A percentile compares a stretch with the other conserved stretches of the same genome.
phyloP scores from a whole-genome alignment of 2,113 vertebrate species.

The Amblyornis subalaris region DNA sequence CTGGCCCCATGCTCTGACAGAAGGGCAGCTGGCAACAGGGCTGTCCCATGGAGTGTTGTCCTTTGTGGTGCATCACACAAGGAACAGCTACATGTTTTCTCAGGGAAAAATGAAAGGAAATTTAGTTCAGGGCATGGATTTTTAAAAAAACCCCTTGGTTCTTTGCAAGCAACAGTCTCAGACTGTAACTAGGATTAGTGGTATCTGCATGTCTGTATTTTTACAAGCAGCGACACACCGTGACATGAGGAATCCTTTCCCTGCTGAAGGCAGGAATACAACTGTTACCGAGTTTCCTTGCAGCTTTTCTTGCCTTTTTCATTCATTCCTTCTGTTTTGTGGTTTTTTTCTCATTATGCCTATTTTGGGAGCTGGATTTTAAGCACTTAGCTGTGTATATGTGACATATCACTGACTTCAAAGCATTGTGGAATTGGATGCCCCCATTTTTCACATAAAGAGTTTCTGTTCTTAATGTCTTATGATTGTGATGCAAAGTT shows the following conservation, averaged over 20 bases:
- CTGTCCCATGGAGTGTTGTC: not conserved
- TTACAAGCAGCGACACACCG: not conserved
- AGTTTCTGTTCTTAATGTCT: constrained; percentile 71
- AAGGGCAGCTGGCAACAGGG: not conserved
- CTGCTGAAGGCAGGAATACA: not conserved
- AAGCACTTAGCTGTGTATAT: constrained; percentile 24
- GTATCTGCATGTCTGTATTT: not conserved
- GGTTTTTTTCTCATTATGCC: not conserved
- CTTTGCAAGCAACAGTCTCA: not conserved
- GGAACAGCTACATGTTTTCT: not conserved
- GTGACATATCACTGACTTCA: constrained; percentile 78
- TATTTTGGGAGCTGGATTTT: constrained; percentile 44
- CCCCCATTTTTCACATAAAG: constrained; percentile 86
- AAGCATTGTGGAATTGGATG: constrained; percentile 71
- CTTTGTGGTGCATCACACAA: not conserved
- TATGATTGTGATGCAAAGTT: constrained; percentile 75
- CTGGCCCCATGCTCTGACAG: not conserved
- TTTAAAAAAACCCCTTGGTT: not conserved
- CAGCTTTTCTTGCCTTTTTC: constrained; percentile 13
- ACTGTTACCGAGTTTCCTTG: not conserved
- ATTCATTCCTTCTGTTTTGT: constrained; percentile 8
- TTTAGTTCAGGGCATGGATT: not conserved
- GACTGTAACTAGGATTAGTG: not conserved
- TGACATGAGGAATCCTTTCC: not conserved
- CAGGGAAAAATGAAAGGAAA: not conserved